Base-by-base conservation (phyloP, 2,888 invertebrate species). In the Alcis repandata region DNA sequence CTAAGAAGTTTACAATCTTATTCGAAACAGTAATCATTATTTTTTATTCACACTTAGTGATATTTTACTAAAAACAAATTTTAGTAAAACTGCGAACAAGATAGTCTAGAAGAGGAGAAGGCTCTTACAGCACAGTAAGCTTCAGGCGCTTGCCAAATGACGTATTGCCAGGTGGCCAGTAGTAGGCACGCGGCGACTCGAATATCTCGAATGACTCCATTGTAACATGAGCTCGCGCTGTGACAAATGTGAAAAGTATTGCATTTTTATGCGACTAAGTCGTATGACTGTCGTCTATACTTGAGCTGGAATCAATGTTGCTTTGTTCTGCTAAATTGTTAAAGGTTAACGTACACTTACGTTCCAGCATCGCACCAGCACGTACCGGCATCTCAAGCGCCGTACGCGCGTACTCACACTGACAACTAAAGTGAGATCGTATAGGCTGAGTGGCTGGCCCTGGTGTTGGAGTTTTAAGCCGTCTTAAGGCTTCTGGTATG, bases 241-340 rank as follows among this genome's bases (percentile, higher is more conserved):
- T 90, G 88, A 89, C 89, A 90, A 90, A 90, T 89, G 84, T 83
- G 79, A 80, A 85, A 90, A 84, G 83, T 83, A 89, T 87, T 85
- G 83, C 78, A 74, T 78, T 85, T 85, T 82, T 79, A 80, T 78
- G 79, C 79, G 75, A 76, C 46, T n/a, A 46, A 52, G 46, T 49
- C 38, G 19, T 27, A 27, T 27, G 19, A 17, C 43, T 36, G 40
- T 19, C 43, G 49, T 20, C 22, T 17, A 20, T 43, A 20, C 43
- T 59, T 51, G 48, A 33, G n/a, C 48, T 48, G 32, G 33, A 49
- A 49, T 56, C 49, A 62, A 56, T 56, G 43, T 32, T 32, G 15
- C 62, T 56, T 56, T 62, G 60, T 61, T 54, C 10, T 32, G 32
- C 32, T 45, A 38, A 49, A 45, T 40, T 38, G 32, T 43, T 33